These are phyloP conservation scores for Acleris holmiana DNA, from an alignment of 2,888 invertebrate genomes.

Conservation along the genomic window DNA sequence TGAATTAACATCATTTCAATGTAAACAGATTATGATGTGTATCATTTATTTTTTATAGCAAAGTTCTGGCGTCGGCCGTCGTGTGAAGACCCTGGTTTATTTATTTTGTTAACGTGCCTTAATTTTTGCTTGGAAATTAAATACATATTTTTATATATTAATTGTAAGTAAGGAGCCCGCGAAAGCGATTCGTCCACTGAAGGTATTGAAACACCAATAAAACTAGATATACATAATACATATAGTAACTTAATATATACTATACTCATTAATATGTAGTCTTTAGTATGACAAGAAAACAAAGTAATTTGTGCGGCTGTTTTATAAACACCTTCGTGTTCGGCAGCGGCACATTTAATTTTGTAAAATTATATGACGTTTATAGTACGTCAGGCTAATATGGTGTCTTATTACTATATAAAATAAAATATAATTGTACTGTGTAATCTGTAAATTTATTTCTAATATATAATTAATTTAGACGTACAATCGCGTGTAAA, in stretches of 20 bases:
- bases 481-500: slow-evolving; percentile 15
- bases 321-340: not conserved
- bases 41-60: slow-evolving; percentile 54
- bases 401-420: slow-evolving; percentile 64
- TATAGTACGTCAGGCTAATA: slow-evolving; percentile 52
- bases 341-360: slow-evolving; percentile 38
- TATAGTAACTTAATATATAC: slow-evolving; percentile 31
- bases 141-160: slow-evolving; percentile 43
- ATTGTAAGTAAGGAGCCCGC: slow-evolving; percentile 59
- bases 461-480: slow-evolving; percentile 34
- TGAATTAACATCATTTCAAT: slow-evolving; percentile 9
- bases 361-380: slow-evolving; percentile 36
- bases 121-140: slow-evolving; percentile 36
- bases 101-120: slow-evolving; percentile 45
- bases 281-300: not conserved
- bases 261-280: slow-evolving; percentile 15
- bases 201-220: slow-evolving; percentile 80
- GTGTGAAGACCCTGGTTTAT: slow-evolving; percentile 46
- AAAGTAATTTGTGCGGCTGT: slow-evolving; percentile 22
- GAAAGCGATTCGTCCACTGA: slow-evolving; percentile 79
- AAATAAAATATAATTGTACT: slow-evolving; percentile 44
- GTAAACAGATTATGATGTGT: slow-evolving; percentile 38
- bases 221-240: slow-evolving; percentile 49
- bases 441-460: slow-evolving; percentile 43
- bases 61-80: slow-evolving; percentile 54